A percentile compares a stretch with the other conserved stretches of the same genome.
Evolutionary conservation across 2,888 invertebrate species (phyloP).

Genomic region (Chloroclystis v-ata): DNA sequence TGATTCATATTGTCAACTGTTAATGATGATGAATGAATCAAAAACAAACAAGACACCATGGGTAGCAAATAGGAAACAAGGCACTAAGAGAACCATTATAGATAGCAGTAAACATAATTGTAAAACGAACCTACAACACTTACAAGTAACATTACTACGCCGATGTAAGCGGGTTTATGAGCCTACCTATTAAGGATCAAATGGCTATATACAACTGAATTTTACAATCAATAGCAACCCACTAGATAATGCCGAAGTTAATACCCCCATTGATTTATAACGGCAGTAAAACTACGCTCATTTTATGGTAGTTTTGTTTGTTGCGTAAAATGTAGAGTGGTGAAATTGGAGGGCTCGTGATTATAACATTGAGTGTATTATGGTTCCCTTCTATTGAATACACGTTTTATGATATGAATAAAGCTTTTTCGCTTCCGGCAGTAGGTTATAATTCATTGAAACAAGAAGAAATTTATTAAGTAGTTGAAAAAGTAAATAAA

Average conservation of each 20-base stretch:
- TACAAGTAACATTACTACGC: slow-evolving; percentile 39
- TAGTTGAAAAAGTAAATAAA: too few species aligned
- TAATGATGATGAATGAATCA: not conserved
- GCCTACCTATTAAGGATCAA: slow-evolving; percentile 43
- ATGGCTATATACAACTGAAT: slow-evolving; percentile 36
- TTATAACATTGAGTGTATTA: not conserved
- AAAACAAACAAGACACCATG: not conserved
- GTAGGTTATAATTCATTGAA: too few species aligned
- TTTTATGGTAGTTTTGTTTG: slow-evolving; percentile 27
- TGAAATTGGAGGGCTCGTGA: slow-evolving; percentile 11
- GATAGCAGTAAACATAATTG: slow-evolving; percentile 11
- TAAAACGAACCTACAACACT: slow-evolving; percentile 24
- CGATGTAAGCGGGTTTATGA: slow-evolving; percentile 49
- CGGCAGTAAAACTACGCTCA: slow-evolving; percentile 24
- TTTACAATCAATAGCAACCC: slow-evolving; percentile 35
- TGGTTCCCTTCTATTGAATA: not conserved
- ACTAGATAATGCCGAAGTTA: slow-evolving; percentile 33
- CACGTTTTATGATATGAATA: too few species aligned
- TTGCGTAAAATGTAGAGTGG: slow-evolving; percentile 23
- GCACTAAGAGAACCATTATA: not conserved
- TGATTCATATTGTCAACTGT: too few species aligned
- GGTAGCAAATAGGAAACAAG: not conserved
- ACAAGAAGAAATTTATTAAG: too few species aligned
- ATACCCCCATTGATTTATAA: slow-evolving; percentile 30
- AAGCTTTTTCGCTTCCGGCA: too few species aligned